Conservation (phyloP, 2,113 vertebrate species). For the Porphyrio hochstetteri region DNA sequence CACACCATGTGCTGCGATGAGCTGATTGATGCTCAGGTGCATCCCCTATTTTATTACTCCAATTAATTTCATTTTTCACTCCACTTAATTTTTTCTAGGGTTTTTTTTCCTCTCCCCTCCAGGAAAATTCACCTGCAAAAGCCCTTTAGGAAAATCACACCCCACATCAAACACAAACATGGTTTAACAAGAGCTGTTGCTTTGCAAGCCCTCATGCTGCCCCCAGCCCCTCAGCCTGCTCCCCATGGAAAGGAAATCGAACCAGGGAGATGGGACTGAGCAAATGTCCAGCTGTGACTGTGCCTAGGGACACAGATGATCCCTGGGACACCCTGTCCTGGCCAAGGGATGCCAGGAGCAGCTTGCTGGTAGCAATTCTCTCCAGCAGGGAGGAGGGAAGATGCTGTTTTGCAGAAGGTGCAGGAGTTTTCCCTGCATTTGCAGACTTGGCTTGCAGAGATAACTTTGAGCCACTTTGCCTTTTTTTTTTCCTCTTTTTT, state of each 20-base stretch:
- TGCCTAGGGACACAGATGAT: fast-evolving
- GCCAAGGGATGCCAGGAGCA: background rate
- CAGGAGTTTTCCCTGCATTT: background rate
- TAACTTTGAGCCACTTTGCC: background rate
- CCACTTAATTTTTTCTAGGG: background rate
- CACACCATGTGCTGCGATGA: too few species aligned
- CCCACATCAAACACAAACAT: background rate
- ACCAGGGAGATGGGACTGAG: background rate
- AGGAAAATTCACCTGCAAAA: background rate
- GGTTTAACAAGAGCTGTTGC: background rate
- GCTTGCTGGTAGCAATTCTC: background rate
- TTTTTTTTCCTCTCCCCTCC: background rate
- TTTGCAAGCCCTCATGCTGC: background rate
- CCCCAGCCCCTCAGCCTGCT: background rate
- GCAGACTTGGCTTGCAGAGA: background rate
- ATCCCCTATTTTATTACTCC: background rate
- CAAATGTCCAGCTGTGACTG: background rate
- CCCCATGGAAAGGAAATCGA: background rate
- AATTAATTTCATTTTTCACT: background rate
- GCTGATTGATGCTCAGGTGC: background rate
- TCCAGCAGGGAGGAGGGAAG: background rate
- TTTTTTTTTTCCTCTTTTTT: background rate
- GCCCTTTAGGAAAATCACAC: background rate
- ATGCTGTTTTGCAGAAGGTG: background rate
- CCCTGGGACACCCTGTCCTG: background rate